Conservation (phyloP, 2,113 vertebrate species). For the Campylorhamphus procurvoides region DNA sequence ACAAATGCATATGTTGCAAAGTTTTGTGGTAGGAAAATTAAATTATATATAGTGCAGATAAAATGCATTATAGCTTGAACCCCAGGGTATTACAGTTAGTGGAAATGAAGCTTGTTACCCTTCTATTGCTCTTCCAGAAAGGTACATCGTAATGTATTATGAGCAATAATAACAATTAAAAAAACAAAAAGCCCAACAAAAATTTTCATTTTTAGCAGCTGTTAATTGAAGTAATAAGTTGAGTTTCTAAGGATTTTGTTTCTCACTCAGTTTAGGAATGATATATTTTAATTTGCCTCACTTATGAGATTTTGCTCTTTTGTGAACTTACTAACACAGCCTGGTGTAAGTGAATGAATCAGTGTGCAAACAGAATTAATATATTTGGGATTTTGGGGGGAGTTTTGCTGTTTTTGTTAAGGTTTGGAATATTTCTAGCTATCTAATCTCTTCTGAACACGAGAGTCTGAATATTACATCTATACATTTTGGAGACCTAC, state of each 20-base stretch:
- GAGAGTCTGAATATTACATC: not conserved
- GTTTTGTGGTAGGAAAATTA: slow-evolving; percentile 64
- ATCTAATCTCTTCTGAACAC: not conserved
- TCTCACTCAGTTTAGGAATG: not conserved
- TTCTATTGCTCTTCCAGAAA: slow-evolving; percentile 33
- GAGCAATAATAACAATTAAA: not conserved
- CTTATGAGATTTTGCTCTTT: not conserved
- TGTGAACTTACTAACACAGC: not conserved
- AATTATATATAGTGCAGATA: slow-evolving; percentile 37
- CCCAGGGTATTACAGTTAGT: not conserved
- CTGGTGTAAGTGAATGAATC: not conserved
- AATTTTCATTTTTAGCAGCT: not conserved
- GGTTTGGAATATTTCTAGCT: not conserved
- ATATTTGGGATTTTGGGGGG: not conserved
- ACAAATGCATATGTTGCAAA: slow-evolving; percentile 36
- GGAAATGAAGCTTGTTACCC: not conserved
- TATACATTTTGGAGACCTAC: slow-evolving; percentile 6
- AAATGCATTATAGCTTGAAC: slow-evolving; percentile 19
- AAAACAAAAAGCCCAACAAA: not conserved
- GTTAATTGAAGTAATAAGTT: not conserved
- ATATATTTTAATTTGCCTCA: not conserved
- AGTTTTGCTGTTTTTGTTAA: not conserved
- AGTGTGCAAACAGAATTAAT: not conserved
- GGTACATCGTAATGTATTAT: not conserved
- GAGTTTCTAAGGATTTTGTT: not conserved